Base-by-base conservation (phyloP, 2,797 vertebrate genomes). In the Kryptolebias ocellatus region DNA sequence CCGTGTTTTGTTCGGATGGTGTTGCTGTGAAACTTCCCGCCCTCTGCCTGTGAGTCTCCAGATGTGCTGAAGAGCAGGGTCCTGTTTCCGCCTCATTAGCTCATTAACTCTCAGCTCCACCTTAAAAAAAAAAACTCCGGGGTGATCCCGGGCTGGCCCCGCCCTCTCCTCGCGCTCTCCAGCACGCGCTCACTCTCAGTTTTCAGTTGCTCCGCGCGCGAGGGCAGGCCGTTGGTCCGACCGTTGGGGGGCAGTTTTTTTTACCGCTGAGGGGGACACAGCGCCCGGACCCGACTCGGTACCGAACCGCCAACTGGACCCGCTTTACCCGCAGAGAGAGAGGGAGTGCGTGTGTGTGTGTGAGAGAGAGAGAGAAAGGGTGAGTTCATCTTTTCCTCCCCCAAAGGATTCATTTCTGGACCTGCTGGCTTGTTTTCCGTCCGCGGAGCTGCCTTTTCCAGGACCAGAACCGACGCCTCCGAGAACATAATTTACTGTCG, bases 101-200 rank as follows among this genome's bases (percentile, higher is more conserved):
- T 74, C 29, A 81, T 87, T 72, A 83, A 76, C 57, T 74, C 73
- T 69, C 16, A 68, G 85, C 80, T 79, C 90, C 85, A 88, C 85
- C 83, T 90, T 87, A 88, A 88, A 85, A 83, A 44, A 88, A 85
- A 82, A 44, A 46, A 42, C 14, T 15, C 20, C 6, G n/a, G 78
- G 82, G 78, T 54, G 60, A 81, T 75, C 85, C 83, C 78, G 74
- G 45, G 1, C 62, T 70, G 80, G 81, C 66, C 84, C 79, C 84
- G 73, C 83, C 84, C 87, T 76, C 76, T 58, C n/a, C 59, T 24
- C 60, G 15, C 65, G 55, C 20, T 67, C 70, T 75, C 61, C 64
- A 18, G 56, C 62, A 63, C 57, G 70, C 64, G 24, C 42, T 67
- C 61, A 44, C 70, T 50, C 77, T 67, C 65, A 66, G 57, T 74